Conservation (phyloP, 1,140 invertebrate genomes). For the Tetramorium alpestre region DNA sequence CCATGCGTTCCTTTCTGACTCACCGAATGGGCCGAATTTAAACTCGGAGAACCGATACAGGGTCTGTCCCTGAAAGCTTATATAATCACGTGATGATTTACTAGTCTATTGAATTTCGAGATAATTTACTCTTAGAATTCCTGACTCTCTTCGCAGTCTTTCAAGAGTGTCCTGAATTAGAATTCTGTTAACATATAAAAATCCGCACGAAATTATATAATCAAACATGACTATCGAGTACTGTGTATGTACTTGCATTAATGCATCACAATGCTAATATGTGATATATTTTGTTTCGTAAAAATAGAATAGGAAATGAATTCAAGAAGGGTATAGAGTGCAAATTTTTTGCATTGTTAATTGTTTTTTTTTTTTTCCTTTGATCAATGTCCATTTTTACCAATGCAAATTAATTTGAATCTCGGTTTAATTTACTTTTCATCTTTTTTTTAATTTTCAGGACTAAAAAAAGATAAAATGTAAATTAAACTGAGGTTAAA, state of each 20-base stretch:
- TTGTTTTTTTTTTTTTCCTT: neutral
- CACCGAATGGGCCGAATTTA: conserved; percentile 24
- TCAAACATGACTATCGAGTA: neutral
- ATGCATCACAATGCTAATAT: too few species aligned
- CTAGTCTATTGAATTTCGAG: neutral
- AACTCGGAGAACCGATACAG: neutral
- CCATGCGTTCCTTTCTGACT: conserved; percentile 31
- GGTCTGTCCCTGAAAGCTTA: neutral
- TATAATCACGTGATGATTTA: neutral
- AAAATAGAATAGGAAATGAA: neutral
- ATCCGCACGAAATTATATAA: neutral
- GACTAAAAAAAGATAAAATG: too few species aligned
- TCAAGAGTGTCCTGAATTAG: neutral
- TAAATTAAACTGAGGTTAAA: too few species aligned
- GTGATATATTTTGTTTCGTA: too few species aligned
- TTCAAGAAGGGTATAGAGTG: neutral
- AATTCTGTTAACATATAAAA: neutral
- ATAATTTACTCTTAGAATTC: conserved; percentile 6
- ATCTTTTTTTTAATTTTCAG: too few species aligned
- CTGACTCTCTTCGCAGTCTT: neutral
- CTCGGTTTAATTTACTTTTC: too few species aligned
- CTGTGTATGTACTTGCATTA: neutral
- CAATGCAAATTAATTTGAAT: too few species aligned
- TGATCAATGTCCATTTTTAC: too few species aligned
- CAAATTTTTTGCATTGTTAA: neutral